Evolutionary conservation across 2,797 vertebrate genomes (phyloP).

Genomic region (Sarcophilus harrisii): DNA sequence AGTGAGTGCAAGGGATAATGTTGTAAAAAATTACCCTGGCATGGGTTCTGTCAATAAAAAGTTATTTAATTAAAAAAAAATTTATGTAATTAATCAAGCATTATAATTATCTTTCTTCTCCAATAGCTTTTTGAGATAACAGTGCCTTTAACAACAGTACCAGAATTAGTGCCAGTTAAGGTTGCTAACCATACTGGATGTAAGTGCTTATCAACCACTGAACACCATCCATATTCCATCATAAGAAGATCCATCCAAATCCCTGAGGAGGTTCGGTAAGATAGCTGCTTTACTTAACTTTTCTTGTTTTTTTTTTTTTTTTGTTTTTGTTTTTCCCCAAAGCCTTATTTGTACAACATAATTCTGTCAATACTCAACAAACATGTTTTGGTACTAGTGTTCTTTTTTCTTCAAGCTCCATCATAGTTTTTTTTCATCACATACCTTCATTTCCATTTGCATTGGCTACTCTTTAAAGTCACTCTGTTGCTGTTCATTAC

Average conservation of each 20-base stretch:
- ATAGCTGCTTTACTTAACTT: conserved; percentile 3
- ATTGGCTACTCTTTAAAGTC: conserved; percentile 15
- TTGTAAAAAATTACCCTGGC: no score
- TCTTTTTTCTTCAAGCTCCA: conserved; percentile 7
- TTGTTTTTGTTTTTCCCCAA: neutral
- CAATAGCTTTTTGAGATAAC: conserved; percentile 93
- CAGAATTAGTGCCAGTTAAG: conserved; percentile 93
- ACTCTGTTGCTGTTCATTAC: conserved; percentile 3
- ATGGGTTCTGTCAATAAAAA: no score
- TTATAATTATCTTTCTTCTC: conserved; percentile 64
- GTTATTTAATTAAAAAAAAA: no score
- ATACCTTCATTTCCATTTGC: conserved; percentile 34
- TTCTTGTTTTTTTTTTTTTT: conserved; percentile 23
- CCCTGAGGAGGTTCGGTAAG: conserved; percentile 85
- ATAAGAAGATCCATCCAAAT: conserved; percentile 87
- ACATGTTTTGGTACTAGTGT: neutral
- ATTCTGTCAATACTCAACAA: neutral
- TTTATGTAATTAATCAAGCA: conserved; percentile 11
- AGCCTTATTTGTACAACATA: neutral
- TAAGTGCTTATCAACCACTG: conserved; percentile 91
- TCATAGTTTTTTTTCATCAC: neutral
- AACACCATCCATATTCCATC: conserved; percentile 88
- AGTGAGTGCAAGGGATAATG: no score
- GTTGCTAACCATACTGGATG: conserved; percentile 97
- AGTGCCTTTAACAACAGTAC: conserved; percentile 92